Percentiles rank a stretch among this genome's conserved stretches.
phyloP scores from a whole-genome alignment of 2,797 vertebrate genomes.

The Poeciliopsis infans region DNA sequence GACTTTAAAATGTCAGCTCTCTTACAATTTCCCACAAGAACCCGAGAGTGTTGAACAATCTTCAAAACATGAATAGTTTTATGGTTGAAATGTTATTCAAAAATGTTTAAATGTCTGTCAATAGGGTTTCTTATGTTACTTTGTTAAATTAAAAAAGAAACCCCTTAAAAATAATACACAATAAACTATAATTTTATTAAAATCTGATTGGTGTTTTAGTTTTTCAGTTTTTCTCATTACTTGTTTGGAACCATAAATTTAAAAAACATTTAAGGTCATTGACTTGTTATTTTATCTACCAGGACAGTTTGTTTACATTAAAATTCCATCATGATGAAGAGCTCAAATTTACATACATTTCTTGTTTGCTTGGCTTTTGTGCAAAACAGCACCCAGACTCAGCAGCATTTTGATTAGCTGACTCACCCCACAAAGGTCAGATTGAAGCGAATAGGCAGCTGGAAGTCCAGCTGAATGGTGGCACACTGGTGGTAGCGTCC shows the following conservation, averaged over 20 bases:
- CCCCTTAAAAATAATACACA: not conserved
- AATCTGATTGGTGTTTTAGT: not conserved
- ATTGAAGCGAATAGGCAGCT: constrained; percentile 91
- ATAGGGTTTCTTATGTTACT: not conserved
- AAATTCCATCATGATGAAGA: constrained; percentile 9
- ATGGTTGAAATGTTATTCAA: not conserved
- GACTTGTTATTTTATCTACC: not conserved
- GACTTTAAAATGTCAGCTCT: not conserved
- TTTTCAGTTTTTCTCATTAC: not conserved
- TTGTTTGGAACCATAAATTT: not conserved
- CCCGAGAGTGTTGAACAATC: not conserved
- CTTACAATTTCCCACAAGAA: not conserved
- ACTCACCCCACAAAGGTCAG: constrained; percentile 93
- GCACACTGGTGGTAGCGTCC: constrained; percentile 96
- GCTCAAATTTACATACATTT: constrained; percentile 17
- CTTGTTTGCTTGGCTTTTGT: constrained; percentile 18
- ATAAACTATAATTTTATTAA: not conserved
- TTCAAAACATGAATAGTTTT: not conserved
- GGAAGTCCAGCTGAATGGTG: constrained; percentile 96
- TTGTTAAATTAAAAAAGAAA: not conserved
- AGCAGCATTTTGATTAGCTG: constrained; percentile 40
- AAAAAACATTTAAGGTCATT: not conserved
- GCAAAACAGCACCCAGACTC: constrained; percentile 32
- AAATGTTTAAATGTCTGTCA: not conserved
- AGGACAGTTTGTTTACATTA: not conserved